Evolutionary conservation across 2,888 invertebrate genomes (phyloP).

Genomic region (Sphinx pinastri): DNA sequence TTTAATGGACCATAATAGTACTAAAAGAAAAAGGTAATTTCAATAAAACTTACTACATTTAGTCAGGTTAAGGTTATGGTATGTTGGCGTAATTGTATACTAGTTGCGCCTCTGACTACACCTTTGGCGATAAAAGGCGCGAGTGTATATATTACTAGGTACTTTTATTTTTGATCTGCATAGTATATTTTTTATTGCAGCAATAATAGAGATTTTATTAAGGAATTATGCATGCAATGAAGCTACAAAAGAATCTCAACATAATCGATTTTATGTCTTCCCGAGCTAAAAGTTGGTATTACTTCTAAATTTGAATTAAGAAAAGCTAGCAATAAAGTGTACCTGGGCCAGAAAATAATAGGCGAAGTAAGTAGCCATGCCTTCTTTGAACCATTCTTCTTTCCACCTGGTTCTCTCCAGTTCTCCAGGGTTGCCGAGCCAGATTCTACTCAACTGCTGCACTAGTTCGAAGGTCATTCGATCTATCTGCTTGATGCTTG

Average conservation of each 20-base stretch:
- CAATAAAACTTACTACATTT: too few species aligned
- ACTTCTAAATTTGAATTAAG: background rate
- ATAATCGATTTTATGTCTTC: too few species aligned
- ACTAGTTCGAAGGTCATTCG: conserved; percentile 67
- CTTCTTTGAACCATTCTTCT: conserved; percentile 79
- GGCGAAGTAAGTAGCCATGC: conserved; percentile 73
- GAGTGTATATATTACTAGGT: background rate
- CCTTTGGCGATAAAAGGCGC: too few species aligned
- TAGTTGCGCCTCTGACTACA: too few species aligned
- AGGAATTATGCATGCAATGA: too few species aligned
- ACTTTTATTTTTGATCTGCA: background rate
- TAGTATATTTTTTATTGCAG: background rate
- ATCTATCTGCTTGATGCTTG: conserved; percentile 68
- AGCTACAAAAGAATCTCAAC: too few species aligned
- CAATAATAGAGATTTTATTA: too few species aligned
- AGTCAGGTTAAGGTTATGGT: background rate
- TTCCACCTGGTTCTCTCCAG: conserved; percentile 64
- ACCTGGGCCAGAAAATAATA: conserved; percentile 72
- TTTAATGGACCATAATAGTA: conserved; percentile 54
- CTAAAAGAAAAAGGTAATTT: conserved; percentile 43
- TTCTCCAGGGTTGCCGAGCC: conserved; percentile 77
- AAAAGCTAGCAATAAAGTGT: background rate
- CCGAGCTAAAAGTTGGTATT: background rate
- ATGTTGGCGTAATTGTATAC: background rate
- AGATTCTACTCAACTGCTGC: conserved; percentile 70